Conservation (phyloP, 2,888 invertebrate genomes). For the Dasypogon diadema region DNA sequence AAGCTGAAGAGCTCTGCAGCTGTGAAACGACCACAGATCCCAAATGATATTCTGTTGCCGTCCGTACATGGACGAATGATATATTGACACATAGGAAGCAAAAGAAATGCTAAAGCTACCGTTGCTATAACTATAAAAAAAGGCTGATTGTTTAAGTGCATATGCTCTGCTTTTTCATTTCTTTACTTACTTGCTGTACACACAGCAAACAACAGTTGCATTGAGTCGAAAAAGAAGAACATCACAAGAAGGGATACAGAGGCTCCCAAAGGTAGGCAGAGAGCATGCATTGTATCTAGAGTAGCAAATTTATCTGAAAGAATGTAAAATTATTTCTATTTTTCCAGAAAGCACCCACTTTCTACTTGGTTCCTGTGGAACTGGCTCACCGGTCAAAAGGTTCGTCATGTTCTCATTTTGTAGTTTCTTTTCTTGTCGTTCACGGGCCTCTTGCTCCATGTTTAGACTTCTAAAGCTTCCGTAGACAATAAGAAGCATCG, state of each 20-base stretch:
- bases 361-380: conserved; percentile 70
- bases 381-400: conserved; percentile 67
- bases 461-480: conserved; percentile 97
- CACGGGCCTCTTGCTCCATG: conserved; percentile 94
- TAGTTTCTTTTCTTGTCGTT: conserved; percentile 81
- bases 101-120: conserved; percentile 94
- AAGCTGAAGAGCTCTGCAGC: conserved; percentile 95
- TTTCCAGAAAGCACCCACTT: conserved; percentile 35
- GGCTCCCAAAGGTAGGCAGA: conserved; percentile 95
- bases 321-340: conserved; percentile 39
- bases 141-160: not conserved
- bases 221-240: conserved; percentile 99
- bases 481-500: conserved; percentile 96
- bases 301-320: conserved; percentile 83
- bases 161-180: too few species aligned
- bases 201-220: conserved; percentile 96
- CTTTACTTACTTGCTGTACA: conserved; percentile 92
- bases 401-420: conserved; percentile 72
- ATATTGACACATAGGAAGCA: conserved; percentile 98
- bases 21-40: conserved; percentile 93
- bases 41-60: conserved; percentile 88
- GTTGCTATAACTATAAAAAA: conserved; percentile 87
- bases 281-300: conserved; percentile 95
- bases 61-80: conserved; percentile 87
- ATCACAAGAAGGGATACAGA: conserved; percentile 95